Conservation (phyloP, 2,888 invertebrate genomes). For the Hyposoter dolosus region DNA sequence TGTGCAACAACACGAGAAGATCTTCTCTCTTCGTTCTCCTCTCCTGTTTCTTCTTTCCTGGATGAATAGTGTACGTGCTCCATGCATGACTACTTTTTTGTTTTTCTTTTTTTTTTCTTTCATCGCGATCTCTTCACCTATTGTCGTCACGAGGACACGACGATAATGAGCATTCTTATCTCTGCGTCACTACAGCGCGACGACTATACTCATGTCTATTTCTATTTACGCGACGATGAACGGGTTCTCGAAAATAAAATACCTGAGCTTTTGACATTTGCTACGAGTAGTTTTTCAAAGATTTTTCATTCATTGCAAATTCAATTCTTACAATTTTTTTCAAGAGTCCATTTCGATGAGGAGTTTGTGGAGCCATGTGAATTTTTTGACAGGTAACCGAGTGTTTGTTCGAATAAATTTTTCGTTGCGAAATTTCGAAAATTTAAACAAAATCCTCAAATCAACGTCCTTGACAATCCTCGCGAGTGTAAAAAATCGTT, state of each 20-base stretch:
- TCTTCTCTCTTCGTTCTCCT: not conserved
- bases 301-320: not conserved
- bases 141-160: constrained; percentile 62
- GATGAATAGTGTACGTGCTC: constrained; percentile 19
- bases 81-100: constrained; percentile 22
- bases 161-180: constrained; percentile 68
- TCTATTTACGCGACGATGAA: not conserved
- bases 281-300: not conserved
- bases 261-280: not conserved
- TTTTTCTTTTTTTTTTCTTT: constrained; percentile 29
- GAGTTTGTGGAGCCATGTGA: not conserved
- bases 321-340: not conserved
- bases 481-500: too few species aligned
- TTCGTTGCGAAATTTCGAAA: not conserved
- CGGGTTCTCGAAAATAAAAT: not conserved
- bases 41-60: constrained; percentile 11
- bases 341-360: not conserved
- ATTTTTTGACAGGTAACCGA: not conserved
- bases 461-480: not conserved
- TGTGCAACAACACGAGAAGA: constrained; percentile 36
- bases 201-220: constrained; percentile 2
- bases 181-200: constrained; percentile 15
- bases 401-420: not conserved
- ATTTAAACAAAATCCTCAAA: not conserved
- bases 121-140: constrained; percentile 49